Percentiles rank a stretch among this genome's conserved stretches.
Conservation (phyloP, 1,140 invertebrate genomes). For the Ceratina australensis region DNA sequence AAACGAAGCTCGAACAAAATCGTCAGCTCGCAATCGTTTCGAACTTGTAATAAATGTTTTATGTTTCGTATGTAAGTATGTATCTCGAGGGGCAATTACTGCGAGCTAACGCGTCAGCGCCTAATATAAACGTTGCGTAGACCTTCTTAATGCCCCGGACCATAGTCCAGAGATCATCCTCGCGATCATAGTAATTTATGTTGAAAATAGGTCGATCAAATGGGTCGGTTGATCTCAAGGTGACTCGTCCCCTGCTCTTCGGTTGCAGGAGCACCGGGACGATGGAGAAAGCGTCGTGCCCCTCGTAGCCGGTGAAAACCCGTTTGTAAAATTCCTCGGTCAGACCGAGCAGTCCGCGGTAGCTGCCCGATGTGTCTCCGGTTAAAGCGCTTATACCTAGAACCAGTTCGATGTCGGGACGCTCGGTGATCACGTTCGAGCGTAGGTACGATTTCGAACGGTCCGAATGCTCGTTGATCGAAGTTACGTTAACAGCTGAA, state of each 20-base stretch:
- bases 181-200: slow-evolving; percentile 87
- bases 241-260: slow-evolving; percentile 86
- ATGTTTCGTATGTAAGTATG: too few relatives aligned
- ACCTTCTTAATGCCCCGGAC: slow-evolving; percentile 87
- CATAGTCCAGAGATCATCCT: slow-evolving; percentile 84
- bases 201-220: slow-evolving; percentile 86
- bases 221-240: slow-evolving; percentile 85
- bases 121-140: not conserved
- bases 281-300: slow-evolving; percentile 81
- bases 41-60: too few relatives aligned
- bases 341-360: slow-evolving; percentile 83
- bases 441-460: slow-evolving; percentile 6
- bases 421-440: slow-evolving; percentile 57
- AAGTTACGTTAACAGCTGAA: slow-evolving; percentile 25
- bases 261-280: slow-evolving; percentile 87
- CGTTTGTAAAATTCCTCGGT: slow-evolving; percentile 82
- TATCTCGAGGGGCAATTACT: too few relatives aligned
- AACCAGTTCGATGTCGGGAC: slow-evolving; percentile 89
- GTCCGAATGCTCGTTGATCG: slow-evolving; percentile 7
- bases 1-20: not conserved
- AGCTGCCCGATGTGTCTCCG: slow-evolving; percentile 85
- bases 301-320: slow-evolving; percentile 80
- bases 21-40: too few relatives aligned
- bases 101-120: too few relatives aligned
- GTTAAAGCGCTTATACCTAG: slow-evolving; percentile 86